phyloP scores from a whole-genome alignment of 2,888 invertebrate species.

The Willowsia nigromaculata region DNA sequence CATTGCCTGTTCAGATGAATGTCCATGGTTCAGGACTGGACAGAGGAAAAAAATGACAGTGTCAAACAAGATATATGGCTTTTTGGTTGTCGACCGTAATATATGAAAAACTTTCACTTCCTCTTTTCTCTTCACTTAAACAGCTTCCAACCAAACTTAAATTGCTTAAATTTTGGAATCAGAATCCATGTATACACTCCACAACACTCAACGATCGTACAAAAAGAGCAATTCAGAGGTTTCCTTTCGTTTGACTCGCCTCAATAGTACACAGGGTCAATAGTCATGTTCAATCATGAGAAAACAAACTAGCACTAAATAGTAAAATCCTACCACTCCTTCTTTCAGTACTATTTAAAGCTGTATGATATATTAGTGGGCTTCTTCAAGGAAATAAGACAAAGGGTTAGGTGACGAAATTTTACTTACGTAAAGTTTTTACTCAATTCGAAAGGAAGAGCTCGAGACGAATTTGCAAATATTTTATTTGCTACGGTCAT shows the following conservation, averaged over 20 bases:
- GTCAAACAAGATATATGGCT: constrained; percentile 71
- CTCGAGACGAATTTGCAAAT: too few relatives aligned
- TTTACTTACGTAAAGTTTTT: too few relatives aligned
- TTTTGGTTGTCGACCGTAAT: constrained; percentile 38
- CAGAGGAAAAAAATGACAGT: constrained; percentile 61
- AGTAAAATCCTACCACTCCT: too few relatives aligned
- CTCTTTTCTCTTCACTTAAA: constrained; percentile 2
- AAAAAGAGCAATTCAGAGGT: not conserved
- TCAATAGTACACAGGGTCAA: not conserved
- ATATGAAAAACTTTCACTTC: constrained; percentile 61
- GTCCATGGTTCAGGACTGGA: constrained; percentile 60
- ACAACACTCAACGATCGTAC: not conserved
- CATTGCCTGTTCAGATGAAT: constrained; percentile 67
- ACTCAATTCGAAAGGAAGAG: too few relatives aligned
- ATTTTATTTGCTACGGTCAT: too few relatives aligned
- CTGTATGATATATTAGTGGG: too few relatives aligned
- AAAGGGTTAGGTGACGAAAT: too few relatives aligned
- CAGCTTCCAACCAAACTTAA: not conserved
- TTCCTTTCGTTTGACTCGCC: not conserved
- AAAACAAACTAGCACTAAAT: not conserved
- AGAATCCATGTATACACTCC: not conserved
- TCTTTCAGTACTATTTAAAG: too few relatives aligned
- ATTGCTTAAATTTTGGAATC: not conserved
- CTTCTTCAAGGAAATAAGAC: too few relatives aligned
- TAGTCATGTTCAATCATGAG: not conserved